phyloP scores from a whole-genome alignment of 2,797 vertebrate species.

The Anguilla megastoma region DNA sequence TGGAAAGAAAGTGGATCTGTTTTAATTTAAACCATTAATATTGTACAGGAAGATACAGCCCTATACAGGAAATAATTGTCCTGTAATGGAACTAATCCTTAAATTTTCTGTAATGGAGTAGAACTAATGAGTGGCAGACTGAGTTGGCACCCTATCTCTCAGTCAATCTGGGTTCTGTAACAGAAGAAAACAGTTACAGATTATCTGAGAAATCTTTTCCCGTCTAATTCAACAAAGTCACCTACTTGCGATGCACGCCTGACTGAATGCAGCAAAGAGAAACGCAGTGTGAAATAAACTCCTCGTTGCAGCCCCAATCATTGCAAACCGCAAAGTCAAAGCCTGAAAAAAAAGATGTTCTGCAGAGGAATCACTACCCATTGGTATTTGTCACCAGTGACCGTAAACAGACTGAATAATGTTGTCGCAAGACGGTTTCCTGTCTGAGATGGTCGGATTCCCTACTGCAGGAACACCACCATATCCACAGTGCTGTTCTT shows the following conservation, averaged over 20 bases:
- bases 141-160: neutral
- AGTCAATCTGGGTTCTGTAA: neutral
- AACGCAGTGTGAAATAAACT: neutral
- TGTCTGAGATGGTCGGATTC: neutral
- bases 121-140: neutral
- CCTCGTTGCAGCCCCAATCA: slow-evolving; percentile 7
- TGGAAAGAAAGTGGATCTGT: neutral
- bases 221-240: neutral
- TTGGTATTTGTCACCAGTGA: slow-evolving; percentile 37
- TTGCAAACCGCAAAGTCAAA: slow-evolving; percentile 19
- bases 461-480: slow-evolving; percentile 5
- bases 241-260: neutral
- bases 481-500: slow-evolving; percentile 26
- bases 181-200: neutral
- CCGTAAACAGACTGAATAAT: neutral
- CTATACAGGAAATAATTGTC: neutral
- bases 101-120: neutral
- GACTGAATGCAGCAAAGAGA: neutral
- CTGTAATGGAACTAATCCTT: too few relatives aligned
- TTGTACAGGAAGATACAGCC: neutral
- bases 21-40: neutral
- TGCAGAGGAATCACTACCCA: slow-evolving; percentile 29
- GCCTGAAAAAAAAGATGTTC: neutral
- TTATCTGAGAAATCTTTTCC: neutral
- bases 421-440: neutral